Evolutionary conservation across 2,113 vertebrate genomes (phyloP).

Genomic region (Paraplagusia blochii): DNA sequence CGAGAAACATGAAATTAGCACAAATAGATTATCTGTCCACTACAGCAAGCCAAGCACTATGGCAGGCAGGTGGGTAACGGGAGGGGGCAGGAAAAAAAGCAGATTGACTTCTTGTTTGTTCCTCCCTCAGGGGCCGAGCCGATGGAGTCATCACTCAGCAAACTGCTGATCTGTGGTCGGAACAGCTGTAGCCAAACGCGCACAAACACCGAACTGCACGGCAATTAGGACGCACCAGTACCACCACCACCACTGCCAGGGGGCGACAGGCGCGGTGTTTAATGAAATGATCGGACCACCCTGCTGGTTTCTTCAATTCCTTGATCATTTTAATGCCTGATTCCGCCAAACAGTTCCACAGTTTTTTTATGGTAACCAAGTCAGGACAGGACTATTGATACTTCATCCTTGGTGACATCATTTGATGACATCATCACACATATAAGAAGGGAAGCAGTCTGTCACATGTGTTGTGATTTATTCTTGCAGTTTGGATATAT

Average conservation of each 20-base stretch:
- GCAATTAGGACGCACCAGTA: slow-evolving; percentile 41
- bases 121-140: slow-evolving; percentile 60
- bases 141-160: slow-evolving; percentile 75
- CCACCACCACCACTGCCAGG: slow-evolving; percentile 25
- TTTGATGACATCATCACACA: neutral
- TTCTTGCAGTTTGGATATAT: too few relatives aligned
- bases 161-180: slow-evolving; percentile 68
- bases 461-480: too few relatives aligned
- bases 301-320: too few relatives aligned
- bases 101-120: slow-evolving; percentile 70
- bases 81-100: slow-evolving; percentile 25
- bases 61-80: slow-evolving; percentile 3
- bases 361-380: too few relatives aligned
- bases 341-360: too few relatives aligned
- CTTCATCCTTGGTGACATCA: slow-evolving; percentile 1
- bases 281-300: too few relatives aligned
- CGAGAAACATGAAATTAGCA: slow-evolving; percentile 78
- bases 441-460: too few relatives aligned
- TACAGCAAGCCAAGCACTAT: slow-evolving; percentile 62
- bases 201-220: slow-evolving; percentile 35
- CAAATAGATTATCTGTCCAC: slow-evolving; percentile 80
- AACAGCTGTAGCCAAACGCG: slow-evolving; percentile 60
- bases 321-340: too few relatives aligned
- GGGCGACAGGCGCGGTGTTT: slow-evolving; percentile 21
- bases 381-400: neutral